These are phyloP conservation scores for Xenops minutus DNA, from an alignment of 2,797 vertebrate species.

Conservation along the genomic window DNA sequence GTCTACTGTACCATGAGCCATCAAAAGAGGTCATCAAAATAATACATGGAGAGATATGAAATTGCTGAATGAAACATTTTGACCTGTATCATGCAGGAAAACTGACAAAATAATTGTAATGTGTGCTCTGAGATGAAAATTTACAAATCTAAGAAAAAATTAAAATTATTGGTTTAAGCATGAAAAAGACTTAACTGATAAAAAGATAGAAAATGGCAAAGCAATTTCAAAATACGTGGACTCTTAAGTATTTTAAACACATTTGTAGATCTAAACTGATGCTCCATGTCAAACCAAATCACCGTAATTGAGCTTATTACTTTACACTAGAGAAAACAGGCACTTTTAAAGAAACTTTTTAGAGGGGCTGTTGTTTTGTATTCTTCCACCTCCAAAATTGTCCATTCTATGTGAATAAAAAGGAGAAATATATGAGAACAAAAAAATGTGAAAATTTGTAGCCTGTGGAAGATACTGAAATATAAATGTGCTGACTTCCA, in stretches of 20 bases:
- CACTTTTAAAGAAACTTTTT: not conserved
- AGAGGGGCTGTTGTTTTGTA: not conserved
- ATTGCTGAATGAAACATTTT: not conserved
- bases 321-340: not conserved
- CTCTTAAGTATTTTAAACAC: not conserved
- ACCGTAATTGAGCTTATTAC: not conserved
- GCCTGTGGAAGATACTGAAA: not conserved
- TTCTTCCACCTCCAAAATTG: not conserved
- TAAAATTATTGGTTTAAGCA: not conserved
- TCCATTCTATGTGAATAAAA: not conserved
- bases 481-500: not conserved
- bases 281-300: not conserved
- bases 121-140: not conserved
- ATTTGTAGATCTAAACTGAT: not conserved
- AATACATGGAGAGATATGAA: not conserved
- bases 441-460: not conserved
- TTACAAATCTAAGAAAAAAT: not conserved
- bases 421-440: not conserved
- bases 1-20: not conserved
- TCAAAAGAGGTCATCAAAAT: not conserved
- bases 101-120: not conserved
- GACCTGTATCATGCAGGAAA: not conserved
- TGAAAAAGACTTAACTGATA: not conserved
- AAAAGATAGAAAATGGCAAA: not conserved
- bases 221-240: not conserved